A percentile compares a stretch with the other conserved stretches of the same genome.
phyloP scores from a whole-genome alignment of 37 sponge, comb jelly and placozoan genomes.

The Halichondria panicea region DNA sequence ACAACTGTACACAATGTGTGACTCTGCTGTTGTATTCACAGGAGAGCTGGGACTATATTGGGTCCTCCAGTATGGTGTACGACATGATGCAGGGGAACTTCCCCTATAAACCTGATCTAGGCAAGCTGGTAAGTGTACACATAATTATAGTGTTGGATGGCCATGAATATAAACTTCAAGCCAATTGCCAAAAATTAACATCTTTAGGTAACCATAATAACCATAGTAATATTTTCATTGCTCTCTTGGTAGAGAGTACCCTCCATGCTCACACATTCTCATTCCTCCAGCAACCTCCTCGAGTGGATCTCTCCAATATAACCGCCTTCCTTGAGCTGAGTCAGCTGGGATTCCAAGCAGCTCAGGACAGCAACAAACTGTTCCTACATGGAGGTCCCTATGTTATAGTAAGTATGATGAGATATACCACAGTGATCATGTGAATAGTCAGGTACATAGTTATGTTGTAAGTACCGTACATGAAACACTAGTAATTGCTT shows the following conservation, averaged over 20 bases:
- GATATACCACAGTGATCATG: neutral
- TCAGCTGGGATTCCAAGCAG: constrained; percentile 47
- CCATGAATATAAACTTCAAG: neutral
- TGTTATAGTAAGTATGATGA: no score
- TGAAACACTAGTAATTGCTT: neutral
- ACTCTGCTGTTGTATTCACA: constrained; percentile 15
- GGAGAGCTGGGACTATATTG: constrained; percentile 94
- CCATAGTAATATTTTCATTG: neutral
- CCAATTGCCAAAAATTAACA: neutral
- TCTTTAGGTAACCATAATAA: neutral
- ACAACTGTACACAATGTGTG: neutral
- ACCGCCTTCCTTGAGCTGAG: constrained; percentile 64
- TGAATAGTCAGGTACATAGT: neutral
- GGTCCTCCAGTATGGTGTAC: constrained; percentile 85
- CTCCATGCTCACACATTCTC: no score
- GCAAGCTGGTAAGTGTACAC: constrained; percentile 4
- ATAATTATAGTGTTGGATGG: neutral
- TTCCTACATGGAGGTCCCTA: neutral
- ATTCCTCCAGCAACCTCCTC: constrained; percentile 35
- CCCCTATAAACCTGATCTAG: neutral
- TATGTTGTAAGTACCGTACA: neutral
- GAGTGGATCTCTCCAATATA: constrained; percentile 19
- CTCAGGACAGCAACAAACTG: neutral
- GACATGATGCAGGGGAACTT: constrained; percentile 63
- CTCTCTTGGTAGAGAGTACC: no score